These are phyloP conservation scores for Formica selysi DNA, from an alignment of 1,140 invertebrate species.

Conservation along the genomic window DNA sequence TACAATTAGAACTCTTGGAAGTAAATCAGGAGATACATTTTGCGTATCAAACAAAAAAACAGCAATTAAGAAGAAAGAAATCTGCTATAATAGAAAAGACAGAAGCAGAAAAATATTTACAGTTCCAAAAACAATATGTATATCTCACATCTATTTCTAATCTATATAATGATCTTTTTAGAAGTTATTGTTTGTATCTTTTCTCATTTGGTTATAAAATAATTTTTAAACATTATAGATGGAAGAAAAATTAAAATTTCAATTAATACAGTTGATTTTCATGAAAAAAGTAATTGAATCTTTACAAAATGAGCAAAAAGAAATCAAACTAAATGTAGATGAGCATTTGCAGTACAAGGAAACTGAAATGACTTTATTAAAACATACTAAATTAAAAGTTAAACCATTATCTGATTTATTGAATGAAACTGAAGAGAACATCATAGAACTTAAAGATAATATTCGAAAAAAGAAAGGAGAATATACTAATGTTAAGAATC, in stretches of 20 bases:
- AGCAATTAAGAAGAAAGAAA: slow-evolving; percentile 97
- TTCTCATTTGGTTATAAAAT: neutral
- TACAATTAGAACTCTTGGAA: slow-evolving; percentile 85
- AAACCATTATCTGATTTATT: slow-evolving; percentile 92
- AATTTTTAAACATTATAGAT: slow-evolving; percentile 18
- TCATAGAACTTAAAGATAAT: slow-evolving; percentile 94
- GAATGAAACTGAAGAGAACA: slow-evolving; percentile 94
- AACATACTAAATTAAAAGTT: slow-evolving; percentile 94
- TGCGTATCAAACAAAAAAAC: slow-evolving; percentile 92
- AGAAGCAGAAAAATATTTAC: slow-evolving; percentile 97
- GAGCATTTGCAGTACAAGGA: slow-evolving; percentile 92
- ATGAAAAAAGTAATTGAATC: neutral
- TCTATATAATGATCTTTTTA: neutral
- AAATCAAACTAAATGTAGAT: slow-evolving; percentile 82
- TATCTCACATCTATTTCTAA: slow-evolving; percentile 67
- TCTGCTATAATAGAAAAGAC: slow-evolving; percentile 97
- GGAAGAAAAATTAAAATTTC: slow-evolving; percentile 19
- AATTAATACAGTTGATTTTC: slow-evolving; percentile 22
- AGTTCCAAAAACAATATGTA: slow-evolving; percentile 95
- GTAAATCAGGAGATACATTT: slow-evolving; percentile 96
- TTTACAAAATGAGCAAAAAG: slow-evolving; percentile 7
- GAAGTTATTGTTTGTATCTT: neutral
- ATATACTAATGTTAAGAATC: slow-evolving; percentile 96
- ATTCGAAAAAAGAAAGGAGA: slow-evolving; percentile 94
- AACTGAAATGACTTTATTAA: slow-evolving; percentile 93